Percentiles rank a stretch among this genome's conserved stretches.
Evolutionary conservation across 2,113 vertebrate genomes (phyloP).

Genomic region (Scomber scombrus): DNA sequence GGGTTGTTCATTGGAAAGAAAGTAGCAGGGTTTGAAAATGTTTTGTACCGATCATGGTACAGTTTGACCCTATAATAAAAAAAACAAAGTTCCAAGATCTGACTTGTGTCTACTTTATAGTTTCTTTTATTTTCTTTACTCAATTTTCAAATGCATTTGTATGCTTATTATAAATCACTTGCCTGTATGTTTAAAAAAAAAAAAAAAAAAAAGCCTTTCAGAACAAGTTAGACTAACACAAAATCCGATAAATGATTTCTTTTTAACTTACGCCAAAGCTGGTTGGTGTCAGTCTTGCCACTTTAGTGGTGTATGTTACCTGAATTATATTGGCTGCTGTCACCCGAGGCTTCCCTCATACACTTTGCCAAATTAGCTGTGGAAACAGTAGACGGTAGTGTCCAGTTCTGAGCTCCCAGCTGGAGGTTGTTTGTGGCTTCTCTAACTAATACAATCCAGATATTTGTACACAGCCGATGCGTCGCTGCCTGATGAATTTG

Average conservation of each 20-base stretch:
- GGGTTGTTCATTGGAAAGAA: too few relatives aligned
- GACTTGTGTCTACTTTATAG: too few relatives aligned
- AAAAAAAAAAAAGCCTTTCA: too few relatives aligned
- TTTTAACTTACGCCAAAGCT: background rate
- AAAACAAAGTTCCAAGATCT: too few relatives aligned
- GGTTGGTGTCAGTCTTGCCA: background rate
- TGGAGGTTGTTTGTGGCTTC: slow-evolving; percentile 3
- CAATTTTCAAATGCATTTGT: too few relatives aligned
- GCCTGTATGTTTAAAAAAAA: too few relatives aligned
- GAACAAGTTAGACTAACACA: too few relatives aligned
- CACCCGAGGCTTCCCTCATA: slow-evolving; percentile 48
- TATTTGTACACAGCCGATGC: background rate
- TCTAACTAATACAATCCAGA: background rate
- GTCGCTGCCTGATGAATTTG: background rate
- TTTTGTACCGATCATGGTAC: too few relatives aligned
- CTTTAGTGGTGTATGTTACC: slow-evolving; percentile 30
- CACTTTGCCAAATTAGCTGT: slow-evolving; percentile 55
- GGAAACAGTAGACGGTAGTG: slow-evolving; percentile 67
- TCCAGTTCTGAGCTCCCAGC: slow-evolving; percentile 37
- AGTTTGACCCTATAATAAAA: too few relatives aligned
- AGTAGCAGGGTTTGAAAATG: too few relatives aligned
- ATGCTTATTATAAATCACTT: too few relatives aligned
- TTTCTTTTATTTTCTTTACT: too few relatives aligned
- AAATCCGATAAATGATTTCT: background rate
- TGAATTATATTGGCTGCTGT: slow-evolving; percentile 40